A percentile compares a stretch with the other conserved stretches of the same genome.
These are phyloP conservation scores for Lynx canadensis DNA, from an alignment of 2,113 vertebrate genomes.

Conservation along the genomic window DNA sequence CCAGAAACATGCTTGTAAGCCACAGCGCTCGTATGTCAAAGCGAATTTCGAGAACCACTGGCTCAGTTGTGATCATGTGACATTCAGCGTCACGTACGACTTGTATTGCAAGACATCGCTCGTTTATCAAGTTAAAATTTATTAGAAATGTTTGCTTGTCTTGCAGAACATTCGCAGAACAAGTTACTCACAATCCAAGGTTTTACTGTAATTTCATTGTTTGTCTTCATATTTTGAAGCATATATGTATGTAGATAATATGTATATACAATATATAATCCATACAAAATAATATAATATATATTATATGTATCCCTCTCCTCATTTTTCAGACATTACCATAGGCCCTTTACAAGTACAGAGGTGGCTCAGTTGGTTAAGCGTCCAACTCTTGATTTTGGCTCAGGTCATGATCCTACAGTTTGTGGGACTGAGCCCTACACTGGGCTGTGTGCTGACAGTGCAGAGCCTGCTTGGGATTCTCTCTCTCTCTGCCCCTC, in stretches of 20 bases:
- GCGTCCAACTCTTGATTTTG: neutral
- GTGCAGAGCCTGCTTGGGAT: neutral
- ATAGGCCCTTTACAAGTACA: neutral
- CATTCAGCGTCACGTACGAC: too few relatives aligned
- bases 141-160: too few relatives aligned
- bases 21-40: too few relatives aligned
- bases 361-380: neutral
- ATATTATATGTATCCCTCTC: neutral
- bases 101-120: too few relatives aligned
- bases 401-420: neutral
- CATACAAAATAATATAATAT: neutral
- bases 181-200: too few relatives aligned
- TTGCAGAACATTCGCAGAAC: too few relatives aligned
- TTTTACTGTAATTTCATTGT: neutral
- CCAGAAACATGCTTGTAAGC: too few relatives aligned
- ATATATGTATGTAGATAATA: neutral
- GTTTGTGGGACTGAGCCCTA: neutral
- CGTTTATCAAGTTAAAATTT: too few relatives aligned
- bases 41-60: too few relatives aligned
- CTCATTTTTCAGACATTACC: neutral
- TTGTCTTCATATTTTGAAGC: neutral
- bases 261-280: neutral
- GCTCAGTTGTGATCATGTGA: too few relatives aligned
- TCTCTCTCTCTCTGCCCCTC: neutral
- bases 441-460: neutral